Evolutionary conservation across 2,797 vertebrate species (phyloP), one percentile per base, ranked within the genome.

Genomic region (Rallus crepitans): DNA sequence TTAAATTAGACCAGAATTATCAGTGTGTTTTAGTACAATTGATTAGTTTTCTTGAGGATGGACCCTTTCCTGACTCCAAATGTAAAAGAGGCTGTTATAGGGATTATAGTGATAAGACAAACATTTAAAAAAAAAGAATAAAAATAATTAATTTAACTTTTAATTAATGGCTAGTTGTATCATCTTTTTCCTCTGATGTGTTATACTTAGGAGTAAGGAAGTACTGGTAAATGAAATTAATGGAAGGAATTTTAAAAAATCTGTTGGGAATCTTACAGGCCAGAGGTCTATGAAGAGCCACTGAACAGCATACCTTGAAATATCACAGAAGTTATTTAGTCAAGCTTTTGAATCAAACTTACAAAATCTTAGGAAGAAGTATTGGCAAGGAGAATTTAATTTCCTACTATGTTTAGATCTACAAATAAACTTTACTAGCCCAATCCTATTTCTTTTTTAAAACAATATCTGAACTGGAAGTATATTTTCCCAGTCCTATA

Each of bases 181-280:
- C 0, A 5, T 17, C 52, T 68, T 65, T 76, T 61, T 1, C 9
- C 3, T 35, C 28, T 72, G 33, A 72, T 84, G 7, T 70, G 50
- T 42, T 82, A 12, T 30, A 56, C 5, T 71, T 42, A 56, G 3
- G 7, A 18, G 47, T 42, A 93, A 65, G 10, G 79, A 69, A 70
- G n/a, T 4, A 31, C 11, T 4, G 1, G 7, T 47, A 61, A 14
- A 18, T 4, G 4, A 17, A 72, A 76, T 25, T 45, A 64, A 56
- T 50, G 19, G 4, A 1, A 75, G 7, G 4, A 63, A 68, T 56
- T 21, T 1, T 37, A 21, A 68, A 48, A 45, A 23, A 40, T 30
- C 14, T 0, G 1, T 35, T 5, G 3, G 4, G 5, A 92, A 71
- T 65, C 1, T 15, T 84, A 20, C 3, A 69, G 40, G 17, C 7